Evolutionary conservation across 2,888 invertebrate genomes (phyloP).

Genomic region (Micoletzkya japonica): DNA sequence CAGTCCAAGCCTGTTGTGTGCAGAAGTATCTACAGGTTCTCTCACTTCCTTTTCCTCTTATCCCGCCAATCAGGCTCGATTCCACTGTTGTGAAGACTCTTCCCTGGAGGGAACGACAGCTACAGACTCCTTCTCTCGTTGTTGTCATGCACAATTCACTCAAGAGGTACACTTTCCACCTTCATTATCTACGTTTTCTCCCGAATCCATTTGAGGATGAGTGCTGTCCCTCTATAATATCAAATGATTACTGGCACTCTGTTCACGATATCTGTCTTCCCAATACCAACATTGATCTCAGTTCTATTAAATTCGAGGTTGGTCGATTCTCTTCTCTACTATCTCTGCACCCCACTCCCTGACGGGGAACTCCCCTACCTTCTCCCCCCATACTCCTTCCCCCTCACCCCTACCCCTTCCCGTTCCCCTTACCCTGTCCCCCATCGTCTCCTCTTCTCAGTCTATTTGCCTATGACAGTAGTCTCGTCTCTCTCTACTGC

Average conservation of each 20-base stretch:
- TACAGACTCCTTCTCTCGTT: conserved; percentile 59
- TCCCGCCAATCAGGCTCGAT: conserved; percentile 44
- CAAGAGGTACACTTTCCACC: conserved; percentile 36
- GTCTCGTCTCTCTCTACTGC: background rate
- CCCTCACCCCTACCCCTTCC: background rate
- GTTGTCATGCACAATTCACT: conserved; percentile 58
- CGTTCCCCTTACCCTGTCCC: background rate
- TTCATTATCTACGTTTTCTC: background rate
- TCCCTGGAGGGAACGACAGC: conserved; percentile 36
- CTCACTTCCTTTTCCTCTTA: background rate
- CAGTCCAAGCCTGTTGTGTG: conserved; percentile 60
- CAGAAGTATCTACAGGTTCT: conserved; percentile 63
- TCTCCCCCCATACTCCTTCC: background rate
- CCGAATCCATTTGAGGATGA: conserved; percentile 42
- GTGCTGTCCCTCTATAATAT: conserved; percentile 54
- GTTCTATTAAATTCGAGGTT: conserved; percentile 44
- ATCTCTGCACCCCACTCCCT: background rate
- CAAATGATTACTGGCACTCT: conserved; percentile 53
- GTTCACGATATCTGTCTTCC: conserved; percentile 62
- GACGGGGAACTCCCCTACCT: background rate
- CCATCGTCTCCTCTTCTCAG: background rate
- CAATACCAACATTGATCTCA: conserved; percentile 47
- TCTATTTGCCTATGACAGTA: background rate
- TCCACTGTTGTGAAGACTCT: conserved; percentile 55
- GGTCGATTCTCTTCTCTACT: background rate